Evolutionary conservation across 92 coral and sea anemone genomes (phyloP), one percentile per base, ranked within the genome.

Genomic region (Porites divaricata): DNA sequence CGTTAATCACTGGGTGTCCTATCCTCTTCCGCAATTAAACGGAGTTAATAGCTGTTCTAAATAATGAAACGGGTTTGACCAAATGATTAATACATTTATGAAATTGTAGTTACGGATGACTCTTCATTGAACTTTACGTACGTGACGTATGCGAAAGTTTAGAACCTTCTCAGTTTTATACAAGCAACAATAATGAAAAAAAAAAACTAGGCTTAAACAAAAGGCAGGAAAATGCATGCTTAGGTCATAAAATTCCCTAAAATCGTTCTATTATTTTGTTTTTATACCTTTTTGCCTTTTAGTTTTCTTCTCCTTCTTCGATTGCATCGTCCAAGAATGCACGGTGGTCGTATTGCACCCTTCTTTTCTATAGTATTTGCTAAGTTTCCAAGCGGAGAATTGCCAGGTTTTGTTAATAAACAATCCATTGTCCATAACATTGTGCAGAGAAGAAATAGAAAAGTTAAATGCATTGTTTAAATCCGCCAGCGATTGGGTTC

Each of bases 321-420:
- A 35, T 35, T 35, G 24, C 86, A 82, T 49, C 86, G 59, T 1
- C 86, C 86, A 61, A 61, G 23, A 77, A 77, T 61, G 22, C 86
- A 82, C 2, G 79, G 51, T 1, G 79, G 79, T 8, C 86, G 77
- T 0, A 2, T 26, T 1, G 17, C 21, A 23, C 9, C 8, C 23
- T 21, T 45, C 56, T 63, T 45, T 19, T 72, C 62, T 20, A 12
- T 13, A n/a, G n/a, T n/a, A 12, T 15, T 41, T 52, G 49, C 69
- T 25, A 70, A 67, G 50, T n/a, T 2, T 48, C 2, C 15, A 15
- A 45, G 48, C 26, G 62, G n/a, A 14, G 79, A 72, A 9, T 45
- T 21, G 9, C 50, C 79, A 51, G 1, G 20, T 3, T 21, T 51
- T 10, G 61, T 45, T 6, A 68, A 69, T 4, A 78, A 58, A 23